phyloP scores from a whole-genome alignment of 2,888 invertebrate species.

The Ornithoptera priamus region DNA sequence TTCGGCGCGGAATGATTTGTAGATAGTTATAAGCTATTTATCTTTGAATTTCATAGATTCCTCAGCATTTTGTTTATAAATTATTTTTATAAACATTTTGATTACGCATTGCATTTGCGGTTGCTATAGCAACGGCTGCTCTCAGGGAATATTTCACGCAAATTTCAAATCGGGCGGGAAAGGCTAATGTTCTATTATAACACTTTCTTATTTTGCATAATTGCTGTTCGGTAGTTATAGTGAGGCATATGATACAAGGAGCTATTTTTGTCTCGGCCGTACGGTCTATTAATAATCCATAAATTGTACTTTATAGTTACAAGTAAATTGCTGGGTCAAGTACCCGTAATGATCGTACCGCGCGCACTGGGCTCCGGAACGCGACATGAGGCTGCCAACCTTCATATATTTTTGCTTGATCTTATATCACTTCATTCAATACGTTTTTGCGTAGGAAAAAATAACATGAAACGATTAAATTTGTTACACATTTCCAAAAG shows the following conservation, averaged over 20 bases:
- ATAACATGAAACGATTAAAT: no score
- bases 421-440: background rate
- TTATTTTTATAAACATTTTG: no score
- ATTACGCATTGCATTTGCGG: no score
- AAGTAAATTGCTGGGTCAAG: constrained; percentile 67
- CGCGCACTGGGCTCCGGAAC: constrained; percentile 38
- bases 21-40: no score
- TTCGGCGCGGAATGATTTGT: no score
- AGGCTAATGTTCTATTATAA: background rate
- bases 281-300: constrained; percentile 64
- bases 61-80: no score
- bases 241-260: constrained; percentile 43
- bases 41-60: no score
- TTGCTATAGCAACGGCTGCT: no score
- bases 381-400: constrained; percentile 20
- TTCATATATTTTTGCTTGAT: constrained; percentile 12
- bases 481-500: no score
- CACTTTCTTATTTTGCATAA: constrained; percentile 21
- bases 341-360: constrained; percentile 55
- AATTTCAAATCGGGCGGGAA: no score
- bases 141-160: no score
- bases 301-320: constrained; percentile 60
- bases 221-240: constrained; percentile 11
- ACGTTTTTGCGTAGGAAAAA: no score
- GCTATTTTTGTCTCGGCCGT: constrained; percentile 59